phyloP scores from a whole-genome alignment of 2,113 vertebrate genomes.

The Sarotherodon lohbergeri region DNA sequence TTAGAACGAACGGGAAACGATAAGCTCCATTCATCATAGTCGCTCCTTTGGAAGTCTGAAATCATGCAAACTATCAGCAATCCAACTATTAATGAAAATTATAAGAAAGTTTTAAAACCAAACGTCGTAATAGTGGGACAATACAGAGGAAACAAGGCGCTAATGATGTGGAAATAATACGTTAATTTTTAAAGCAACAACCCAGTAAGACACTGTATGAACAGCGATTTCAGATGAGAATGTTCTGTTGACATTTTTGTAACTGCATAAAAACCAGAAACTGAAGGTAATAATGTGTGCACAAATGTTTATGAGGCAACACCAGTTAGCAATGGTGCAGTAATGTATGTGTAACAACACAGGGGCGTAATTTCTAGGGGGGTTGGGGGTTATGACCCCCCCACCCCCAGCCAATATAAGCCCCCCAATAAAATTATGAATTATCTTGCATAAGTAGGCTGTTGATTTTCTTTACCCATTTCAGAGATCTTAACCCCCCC shows the following conservation, averaged over 20 bases:
- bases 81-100: no score
- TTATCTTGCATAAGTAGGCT: no score
- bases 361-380: no score
- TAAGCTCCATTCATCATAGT: no score
- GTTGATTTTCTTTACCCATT: no score
- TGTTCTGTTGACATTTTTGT: background rate
- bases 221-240: background rate
- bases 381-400: no score
- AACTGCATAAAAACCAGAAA: background rate
- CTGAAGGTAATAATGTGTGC: background rate
- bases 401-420: no score
- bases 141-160: background rate
- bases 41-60: background rate
- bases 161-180: background rate
- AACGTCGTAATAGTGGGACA: background rate
- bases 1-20: background rate
- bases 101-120: background rate
- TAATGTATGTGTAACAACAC: background rate
- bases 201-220: background rate
- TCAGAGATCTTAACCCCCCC: no score
- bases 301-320: background rate
- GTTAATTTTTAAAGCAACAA: background rate
- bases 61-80: background rate
- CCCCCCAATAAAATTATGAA: no score
- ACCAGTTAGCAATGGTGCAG: background rate